phyloP scores from a whole-genome alignment of 2,888 invertebrate species.

The Drosophila nr. perissopoda region DNA sequence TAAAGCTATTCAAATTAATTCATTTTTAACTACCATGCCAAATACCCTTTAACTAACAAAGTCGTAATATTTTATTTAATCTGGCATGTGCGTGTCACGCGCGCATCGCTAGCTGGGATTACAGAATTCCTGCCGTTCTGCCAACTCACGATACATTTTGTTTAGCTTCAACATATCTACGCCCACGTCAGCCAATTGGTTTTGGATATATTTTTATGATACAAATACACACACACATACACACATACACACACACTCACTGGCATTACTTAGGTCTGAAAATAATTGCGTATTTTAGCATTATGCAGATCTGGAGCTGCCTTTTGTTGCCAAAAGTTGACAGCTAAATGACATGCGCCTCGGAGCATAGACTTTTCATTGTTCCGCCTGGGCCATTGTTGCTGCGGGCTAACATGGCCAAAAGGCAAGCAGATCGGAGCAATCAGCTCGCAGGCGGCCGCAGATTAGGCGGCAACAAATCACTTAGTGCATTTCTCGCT shows the following conservation, averaged over 20 bases:
- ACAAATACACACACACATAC: slow-evolving; percentile 1
- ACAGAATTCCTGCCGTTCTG: slow-evolving; percentile 40
- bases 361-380: slow-evolving; percentile 12
- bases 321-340: slow-evolving; percentile 68
- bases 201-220: slow-evolving; percentile 23
- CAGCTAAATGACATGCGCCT: slow-evolving; percentile 66
- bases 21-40: not conserved
- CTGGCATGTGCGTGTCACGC: slow-evolving; percentile 25
- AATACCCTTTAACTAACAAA: not conserved
- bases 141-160: slow-evolving; percentile 56
- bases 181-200: slow-evolving; percentile 73
- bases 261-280: slow-evolving; percentile 9
- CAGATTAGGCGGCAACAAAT: slow-evolving; percentile 45
- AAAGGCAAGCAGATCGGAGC: not conserved
- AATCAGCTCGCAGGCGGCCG: not conserved
- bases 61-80: not conserved
- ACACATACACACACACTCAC: not conserved
- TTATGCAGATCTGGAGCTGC: slow-evolving; percentile 48
- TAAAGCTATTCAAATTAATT: not conserved
- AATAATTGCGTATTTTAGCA: slow-evolving; percentile 54
- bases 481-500: slow-evolving; percentile 57
- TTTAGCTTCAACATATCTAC: slow-evolving; percentile 61
- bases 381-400: slow-evolving; percentile 29
- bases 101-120: slow-evolving; percentile 13
- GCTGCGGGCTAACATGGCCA: not conserved